phyloP scores from a whole-genome alignment of 2,797 vertebrate species.

The Sebastes kiyomatsui region DNA sequence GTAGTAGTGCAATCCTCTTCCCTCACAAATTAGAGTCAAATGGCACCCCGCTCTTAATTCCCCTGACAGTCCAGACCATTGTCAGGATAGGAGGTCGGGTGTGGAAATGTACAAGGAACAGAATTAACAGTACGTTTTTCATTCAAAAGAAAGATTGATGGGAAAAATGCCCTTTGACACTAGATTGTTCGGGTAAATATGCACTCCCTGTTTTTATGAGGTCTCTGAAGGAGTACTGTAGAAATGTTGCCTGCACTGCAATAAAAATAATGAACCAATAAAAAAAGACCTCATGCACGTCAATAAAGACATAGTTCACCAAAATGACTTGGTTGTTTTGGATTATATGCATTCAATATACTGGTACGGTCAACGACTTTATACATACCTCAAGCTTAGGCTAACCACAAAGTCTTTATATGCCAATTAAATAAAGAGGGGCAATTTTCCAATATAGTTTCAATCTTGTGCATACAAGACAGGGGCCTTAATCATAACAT shows the following conservation, averaged over 20 bases:
- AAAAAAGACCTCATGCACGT: constrained; percentile 24
- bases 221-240: neutral
- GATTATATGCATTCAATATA: neutral
- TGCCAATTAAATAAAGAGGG: constrained; percentile 16
- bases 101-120: constrained; percentile 21
- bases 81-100: constrained; percentile 34
- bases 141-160: neutral
- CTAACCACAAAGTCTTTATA: neutral
- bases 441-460: constrained; percentile 3
- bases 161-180: constrained; percentile 44
- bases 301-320: constrained; percentile 14
- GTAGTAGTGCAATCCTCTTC: constrained; percentile 77
- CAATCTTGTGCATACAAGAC: neutral
- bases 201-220: constrained; percentile 48
- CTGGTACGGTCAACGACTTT: neutral
- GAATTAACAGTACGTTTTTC: neutral
- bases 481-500: constrained; percentile 27
- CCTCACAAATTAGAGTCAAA: constrained; percentile 75
- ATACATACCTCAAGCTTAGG: neutral
- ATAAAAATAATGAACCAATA: constrained; percentile 60
- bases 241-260: constrained; percentile 26
- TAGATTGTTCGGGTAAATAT: constrained; percentile 11
- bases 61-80: constrained; percentile 60
- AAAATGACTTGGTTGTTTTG: neutral
- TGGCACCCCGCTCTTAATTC: constrained; percentile 59